These are phyloP conservation scores for Panagrolaimus sp. DNA, from an alignment of 1,140 invertebrate genomes.

Conservation along the genomic window DNA sequence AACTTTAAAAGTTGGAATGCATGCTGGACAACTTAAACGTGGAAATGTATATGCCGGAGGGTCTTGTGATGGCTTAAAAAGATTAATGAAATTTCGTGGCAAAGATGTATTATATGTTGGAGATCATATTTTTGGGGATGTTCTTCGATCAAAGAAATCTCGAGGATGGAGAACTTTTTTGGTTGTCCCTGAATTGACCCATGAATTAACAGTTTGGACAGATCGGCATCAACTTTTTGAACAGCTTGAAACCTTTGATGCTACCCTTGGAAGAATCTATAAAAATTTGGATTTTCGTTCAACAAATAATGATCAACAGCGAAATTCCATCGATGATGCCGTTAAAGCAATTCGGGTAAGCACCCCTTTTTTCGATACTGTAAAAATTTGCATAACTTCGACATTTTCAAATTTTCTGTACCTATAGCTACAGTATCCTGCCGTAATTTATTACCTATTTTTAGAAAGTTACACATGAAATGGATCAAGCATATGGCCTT, in stretches of 20 bases:
- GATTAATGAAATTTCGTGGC: slow-evolving; percentile 89
- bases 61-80: slow-evolving; percentile 92
- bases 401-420: too few species aligned
- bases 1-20: slow-evolving; percentile 73
- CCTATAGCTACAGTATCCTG: too few species aligned
- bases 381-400: background rate
- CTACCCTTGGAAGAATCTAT: slow-evolving; percentile 85
- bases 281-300: slow-evolving; percentile 72
- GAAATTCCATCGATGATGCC: background rate
- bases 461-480: slow-evolving; percentile 84
- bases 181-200: slow-evolving; percentile 91
- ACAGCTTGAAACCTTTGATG: slow-evolving; percentile 79
- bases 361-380: background rate
- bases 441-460: background rate
- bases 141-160: slow-evolving; percentile 75
- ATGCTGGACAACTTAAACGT: slow-evolving; percentile 80
- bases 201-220: slow-evolving; percentile 95
- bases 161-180: slow-evolving; percentile 96
- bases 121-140: slow-evolving; percentile 14
- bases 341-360: slow-evolving; percentile 3
- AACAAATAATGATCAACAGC: slow-evolving; percentile 60
- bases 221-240: slow-evolving; percentile 88
- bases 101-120: slow-evolving; percentile 96
- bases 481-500: slow-evolving; percentile 96
- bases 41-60: slow-evolving; percentile 71